Conservation (phyloP, 2,888 invertebrate species). For the Aethes cnicana region DNA sequence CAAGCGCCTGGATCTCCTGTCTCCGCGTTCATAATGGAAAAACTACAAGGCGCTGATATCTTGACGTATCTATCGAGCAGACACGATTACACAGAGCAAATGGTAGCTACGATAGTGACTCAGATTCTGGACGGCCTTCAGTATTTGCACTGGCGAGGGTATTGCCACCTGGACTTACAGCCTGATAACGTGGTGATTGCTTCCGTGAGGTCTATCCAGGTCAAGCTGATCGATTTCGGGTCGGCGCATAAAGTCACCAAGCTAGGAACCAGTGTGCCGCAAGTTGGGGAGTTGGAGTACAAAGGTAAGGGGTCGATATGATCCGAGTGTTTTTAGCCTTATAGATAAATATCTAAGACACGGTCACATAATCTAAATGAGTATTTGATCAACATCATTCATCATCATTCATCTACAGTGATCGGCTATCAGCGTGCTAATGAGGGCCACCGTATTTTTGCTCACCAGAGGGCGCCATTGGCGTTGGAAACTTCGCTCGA, state of each 20-base stretch:
- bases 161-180: constrained; percentile 93
- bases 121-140: constrained; percentile 95
- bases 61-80: constrained; percentile 93
- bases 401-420: too few relatives aligned
- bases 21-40: constrained; percentile 89
- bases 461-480: too few relatives aligned
- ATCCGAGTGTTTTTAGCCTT: too few relatives aligned
- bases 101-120: constrained; percentile 92
- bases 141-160: constrained; percentile 97
- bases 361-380: too few relatives aligned
- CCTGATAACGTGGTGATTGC: constrained; percentile 98
- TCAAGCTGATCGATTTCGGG: constrained; percentile 96
- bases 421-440: too few relatives aligned
- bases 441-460: too few relatives aligned
- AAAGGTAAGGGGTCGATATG: too few relatives aligned
- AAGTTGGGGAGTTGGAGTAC: constrained; percentile 89
- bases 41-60: constrained; percentile 95
- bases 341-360: too few relatives aligned
- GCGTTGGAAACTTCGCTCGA: too few relatives aligned
- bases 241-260: constrained; percentile 91
- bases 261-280: constrained; percentile 87
- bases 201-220: constrained; percentile 90
- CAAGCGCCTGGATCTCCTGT: constrained; percentile 85
- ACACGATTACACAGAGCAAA: constrained; percentile 96
- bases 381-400: too few relatives aligned